Evolutionary conservation across 1,140 invertebrate species (phyloP).

Genomic region (Sarcophaga peregrina): DNA sequence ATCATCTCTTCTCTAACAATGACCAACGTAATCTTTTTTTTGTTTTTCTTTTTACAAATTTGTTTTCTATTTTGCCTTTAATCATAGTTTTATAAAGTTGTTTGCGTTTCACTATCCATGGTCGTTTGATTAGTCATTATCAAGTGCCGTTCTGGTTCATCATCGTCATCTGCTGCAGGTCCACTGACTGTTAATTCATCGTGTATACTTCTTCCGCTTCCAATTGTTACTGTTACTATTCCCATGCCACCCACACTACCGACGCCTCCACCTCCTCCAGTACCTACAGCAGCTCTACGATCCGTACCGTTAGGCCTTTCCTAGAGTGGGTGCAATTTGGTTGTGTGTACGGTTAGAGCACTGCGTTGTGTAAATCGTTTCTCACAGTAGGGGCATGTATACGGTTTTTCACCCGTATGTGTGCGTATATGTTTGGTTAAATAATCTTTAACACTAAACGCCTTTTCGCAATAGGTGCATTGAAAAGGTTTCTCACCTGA

Average conservation of each 20-base stretch:
- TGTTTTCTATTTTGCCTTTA: background rate
- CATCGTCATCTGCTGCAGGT: background rate
- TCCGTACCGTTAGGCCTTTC: constrained; percentile 53
- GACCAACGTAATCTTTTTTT: background rate
- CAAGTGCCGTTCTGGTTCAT: background rate
- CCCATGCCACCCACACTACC: background rate
- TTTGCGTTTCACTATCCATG: constrained; percentile 30
- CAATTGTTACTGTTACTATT: background rate
- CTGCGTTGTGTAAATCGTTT: constrained; percentile 65
- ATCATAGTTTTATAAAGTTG: background rate
- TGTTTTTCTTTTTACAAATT: background rate
- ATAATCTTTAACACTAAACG: constrained; percentile 65
- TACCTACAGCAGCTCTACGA: background rate
- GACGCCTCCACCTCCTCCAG: background rate
- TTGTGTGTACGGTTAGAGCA: constrained; percentile 63
- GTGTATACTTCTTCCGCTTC: background rate
- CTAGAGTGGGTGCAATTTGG: constrained; percentile 66
- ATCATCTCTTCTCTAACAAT: background rate
- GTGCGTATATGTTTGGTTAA: constrained; percentile 66
- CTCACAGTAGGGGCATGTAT: constrained; percentile 64
- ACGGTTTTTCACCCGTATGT: constrained; percentile 64
- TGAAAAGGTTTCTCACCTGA: constrained; percentile 65
- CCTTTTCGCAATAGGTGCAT: constrained; percentile 64
- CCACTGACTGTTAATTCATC: background rate
- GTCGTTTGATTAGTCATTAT: constrained; percentile 11